Percentiles rank a stretch among this genome's conserved stretches.
Evolutionary conservation across 2,888 invertebrate species (phyloP).

Genomic region (Acleris laterana): DNA sequence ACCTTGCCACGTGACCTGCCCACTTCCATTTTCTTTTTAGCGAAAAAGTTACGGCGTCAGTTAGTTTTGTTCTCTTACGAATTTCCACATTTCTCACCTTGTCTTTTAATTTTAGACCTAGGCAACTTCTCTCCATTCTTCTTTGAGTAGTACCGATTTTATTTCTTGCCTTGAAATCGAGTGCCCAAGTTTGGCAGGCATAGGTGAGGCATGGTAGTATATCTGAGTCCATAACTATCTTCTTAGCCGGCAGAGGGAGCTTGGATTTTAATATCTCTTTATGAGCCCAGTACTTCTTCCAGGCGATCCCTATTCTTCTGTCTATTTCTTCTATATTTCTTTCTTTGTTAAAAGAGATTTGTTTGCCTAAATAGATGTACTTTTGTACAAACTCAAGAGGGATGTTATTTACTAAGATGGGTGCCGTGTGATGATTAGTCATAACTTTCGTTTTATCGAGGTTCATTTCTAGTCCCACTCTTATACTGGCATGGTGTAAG

Average conservation of each 20-base stretch:
- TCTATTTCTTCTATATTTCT: slow-evolving; percentile 19
- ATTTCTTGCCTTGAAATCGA: no score
- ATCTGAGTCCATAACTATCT: background rate
- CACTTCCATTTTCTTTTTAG: no score
- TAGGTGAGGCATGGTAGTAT: background rate
- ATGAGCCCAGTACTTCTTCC: slow-evolving; percentile 28
- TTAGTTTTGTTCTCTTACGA: no score
- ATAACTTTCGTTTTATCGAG: slow-evolving; percentile 20
- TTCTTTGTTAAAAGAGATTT: slow-evolving; percentile 16
- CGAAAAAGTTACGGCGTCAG: no score
- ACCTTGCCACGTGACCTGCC: no score
- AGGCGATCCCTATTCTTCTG: slow-evolving; percentile 12
- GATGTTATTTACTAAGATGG: slow-evolving; percentile 20
- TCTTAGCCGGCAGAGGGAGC: background rate
- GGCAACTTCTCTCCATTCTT: no score
- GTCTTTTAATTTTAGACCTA: no score
- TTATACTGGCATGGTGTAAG: no score
- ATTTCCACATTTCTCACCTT: no score
- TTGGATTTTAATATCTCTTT: slow-evolving; percentile 27
- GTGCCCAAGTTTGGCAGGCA: background rate
- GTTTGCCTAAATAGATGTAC: slow-evolving; percentile 26
- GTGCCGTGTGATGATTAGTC: slow-evolving; percentile 15
- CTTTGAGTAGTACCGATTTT: no score
- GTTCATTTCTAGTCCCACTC: background rate
- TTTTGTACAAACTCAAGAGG: slow-evolving; percentile 23